These are phyloP conservation scores for Cremastinae sp. DNA, from an alignment of 2,888 invertebrate species.

Conservation along the genomic window DNA sequence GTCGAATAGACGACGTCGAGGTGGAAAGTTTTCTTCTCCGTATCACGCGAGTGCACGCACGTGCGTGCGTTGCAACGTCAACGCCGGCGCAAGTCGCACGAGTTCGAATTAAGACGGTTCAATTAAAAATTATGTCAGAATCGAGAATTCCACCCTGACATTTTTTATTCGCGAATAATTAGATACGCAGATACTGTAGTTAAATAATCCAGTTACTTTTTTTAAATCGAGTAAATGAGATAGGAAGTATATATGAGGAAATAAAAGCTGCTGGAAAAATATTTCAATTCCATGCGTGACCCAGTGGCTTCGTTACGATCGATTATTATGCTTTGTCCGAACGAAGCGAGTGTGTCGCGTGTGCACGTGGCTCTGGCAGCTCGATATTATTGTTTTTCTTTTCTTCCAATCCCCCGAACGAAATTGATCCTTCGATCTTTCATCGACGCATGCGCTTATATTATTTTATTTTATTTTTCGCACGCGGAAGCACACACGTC, in stretches of 20 bases:
- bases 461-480: slow-evolving; percentile 28
- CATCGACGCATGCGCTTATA: slow-evolving; percentile 4
- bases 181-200: too few relatives aligned
- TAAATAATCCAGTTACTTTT: too few relatives aligned
- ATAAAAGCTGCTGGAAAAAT: slow-evolving; percentile 42
- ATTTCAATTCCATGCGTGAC: slow-evolving; percentile 62
- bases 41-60: slow-evolving; percentile 19
- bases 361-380: background rate
- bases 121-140: background rate
- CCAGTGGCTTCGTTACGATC: slow-evolving; percentile 66
- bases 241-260: background rate
- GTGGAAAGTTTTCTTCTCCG: slow-evolving; percentile 23
- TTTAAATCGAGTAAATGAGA: too few relatives aligned
- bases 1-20: slow-evolving; percentile 9
- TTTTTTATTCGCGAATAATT: too few relatives aligned
- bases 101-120: background rate
- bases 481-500: slow-evolving; percentile 32
- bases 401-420: background rate
- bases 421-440: slow-evolving; percentile 1
- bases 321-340: slow-evolving; percentile 39
- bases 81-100: background rate
- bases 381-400: background rate
- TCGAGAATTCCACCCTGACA: background rate
- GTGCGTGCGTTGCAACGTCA: slow-evolving; percentile 4
- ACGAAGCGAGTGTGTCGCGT: slow-evolving; percentile 34